Percentiles rank a stretch among this genome's conserved stretches.
Conservation (phyloP, 2,113 vertebrate genomes). For the Odocoileus hemionus region DNA sequence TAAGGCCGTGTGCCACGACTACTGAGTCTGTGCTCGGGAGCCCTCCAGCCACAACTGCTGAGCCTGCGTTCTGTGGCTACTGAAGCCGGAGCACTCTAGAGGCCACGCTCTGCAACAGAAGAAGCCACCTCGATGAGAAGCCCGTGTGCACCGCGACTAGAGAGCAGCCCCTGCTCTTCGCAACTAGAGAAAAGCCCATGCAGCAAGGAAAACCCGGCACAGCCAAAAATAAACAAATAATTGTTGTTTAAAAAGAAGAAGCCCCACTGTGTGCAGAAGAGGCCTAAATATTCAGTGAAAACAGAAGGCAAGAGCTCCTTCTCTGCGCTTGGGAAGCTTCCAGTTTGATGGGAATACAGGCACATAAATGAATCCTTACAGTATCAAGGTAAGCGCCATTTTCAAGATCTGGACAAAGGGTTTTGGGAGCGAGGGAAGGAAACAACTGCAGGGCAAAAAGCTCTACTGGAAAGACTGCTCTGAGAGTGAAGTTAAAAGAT, state of each 20-base stretch:
- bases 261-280: not conserved
- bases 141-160: not conserved
- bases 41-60: not conserved
- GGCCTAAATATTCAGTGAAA: not conserved
- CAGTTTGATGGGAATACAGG: not conserved
- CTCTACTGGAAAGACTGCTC: not conserved
- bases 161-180: not conserved
- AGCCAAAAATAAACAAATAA: not conserved
- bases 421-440: not conserved
- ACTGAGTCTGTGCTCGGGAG: not conserved
- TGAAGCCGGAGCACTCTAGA: not conserved
- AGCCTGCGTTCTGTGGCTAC: not conserved
- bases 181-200: not conserved
- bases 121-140: not conserved
- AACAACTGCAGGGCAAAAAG: not conserved
- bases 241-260: not conserved
- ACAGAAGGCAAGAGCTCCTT: not conserved
- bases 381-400: not conserved
- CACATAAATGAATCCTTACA: not conserved
- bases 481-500: slow-evolving; percentile 39
- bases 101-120: not conserved
- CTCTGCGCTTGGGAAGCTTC: not conserved
- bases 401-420: not conserved
- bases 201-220: not conserved
- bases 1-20: not conserved